Conservation (phyloP, 2,888 invertebrate species). For the Pristionchus japonicus region DNA sequence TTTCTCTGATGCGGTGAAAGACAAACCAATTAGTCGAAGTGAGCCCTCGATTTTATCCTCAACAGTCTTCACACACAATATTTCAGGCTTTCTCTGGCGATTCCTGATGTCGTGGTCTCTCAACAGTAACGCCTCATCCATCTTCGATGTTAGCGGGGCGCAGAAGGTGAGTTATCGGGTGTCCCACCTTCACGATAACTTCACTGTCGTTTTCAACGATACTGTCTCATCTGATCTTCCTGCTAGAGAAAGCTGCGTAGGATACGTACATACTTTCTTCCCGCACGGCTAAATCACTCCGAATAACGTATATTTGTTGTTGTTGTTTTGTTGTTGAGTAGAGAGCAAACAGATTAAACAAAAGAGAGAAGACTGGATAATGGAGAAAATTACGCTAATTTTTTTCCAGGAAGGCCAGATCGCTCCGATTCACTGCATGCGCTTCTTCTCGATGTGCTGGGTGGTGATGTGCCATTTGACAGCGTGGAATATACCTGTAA, state of each 20-base stretch:
- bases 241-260: too few relatives aligned
- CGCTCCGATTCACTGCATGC: constrained; percentile 44
- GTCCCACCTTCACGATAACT: not conserved
- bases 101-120: constrained; percentile 21
- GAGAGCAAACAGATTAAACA: too few relatives aligned
- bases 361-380: too few relatives aligned
- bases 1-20: not conserved
- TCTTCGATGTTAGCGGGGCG: not conserved
- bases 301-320: too few relatives aligned
- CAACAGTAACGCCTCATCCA: not conserved
- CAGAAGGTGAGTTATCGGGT: not conserved
- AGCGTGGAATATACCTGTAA: not conserved
- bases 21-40: not conserved
- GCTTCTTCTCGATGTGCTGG: constrained; percentile 41
- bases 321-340: too few relatives aligned
- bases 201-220: too few relatives aligned
- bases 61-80: not conserved
- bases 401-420: constrained; percentile 40
- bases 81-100: not conserved
- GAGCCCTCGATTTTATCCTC: not conserved
- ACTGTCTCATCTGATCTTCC: too few relatives aligned
- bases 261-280: too few relatives aligned
- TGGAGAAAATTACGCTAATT: not conserved
- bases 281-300: too few relatives aligned
- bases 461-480: constrained; percentile 28